Percentiles rank a stretch among this genome's conserved stretches.
phyloP scores from a whole-genome alignment of 2,113 vertebrate species.

The Istiophorus platypterus region DNA sequence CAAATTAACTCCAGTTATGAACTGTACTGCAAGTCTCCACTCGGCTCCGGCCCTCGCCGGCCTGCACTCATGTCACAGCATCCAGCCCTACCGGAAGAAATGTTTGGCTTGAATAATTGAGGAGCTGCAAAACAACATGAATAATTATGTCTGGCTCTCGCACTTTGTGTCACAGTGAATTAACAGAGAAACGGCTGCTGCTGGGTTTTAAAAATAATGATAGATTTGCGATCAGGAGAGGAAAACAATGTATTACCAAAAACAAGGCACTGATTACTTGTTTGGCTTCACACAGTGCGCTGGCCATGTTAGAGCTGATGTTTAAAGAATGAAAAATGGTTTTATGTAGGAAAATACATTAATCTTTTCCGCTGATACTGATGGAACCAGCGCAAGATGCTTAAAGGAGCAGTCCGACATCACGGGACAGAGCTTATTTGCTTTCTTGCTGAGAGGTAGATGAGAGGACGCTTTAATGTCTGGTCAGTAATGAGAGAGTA shows the following conservation, averaged over 20 bases:
- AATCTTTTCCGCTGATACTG: background rate
- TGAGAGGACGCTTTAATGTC: background rate
- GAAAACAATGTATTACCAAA: background rate
- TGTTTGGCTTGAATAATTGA: constrained; percentile 79
- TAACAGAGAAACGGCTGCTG: constrained; percentile 45
- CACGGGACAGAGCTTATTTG: background rate
- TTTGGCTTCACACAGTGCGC: constrained; percentile 8
- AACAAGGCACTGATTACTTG: background rate
- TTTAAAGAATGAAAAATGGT: background rate
- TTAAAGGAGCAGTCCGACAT: background rate
- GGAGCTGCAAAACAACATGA: constrained; percentile 79
- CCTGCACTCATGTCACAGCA: constrained; percentile 9
- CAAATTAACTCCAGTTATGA: constrained; percentile 45
- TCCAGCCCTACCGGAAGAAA: constrained; percentile 33
- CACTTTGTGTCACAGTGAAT: constrained; percentile 74
- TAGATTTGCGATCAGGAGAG: constrained; percentile 7
- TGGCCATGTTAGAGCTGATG: background rate
- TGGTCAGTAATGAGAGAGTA: background rate
- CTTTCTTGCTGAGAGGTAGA: background rate
- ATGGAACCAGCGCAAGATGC: background rate
- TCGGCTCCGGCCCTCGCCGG: background rate
- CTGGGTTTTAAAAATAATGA: constrained; percentile 17
- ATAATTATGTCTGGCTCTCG: constrained; percentile 70
- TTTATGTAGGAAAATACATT: background rate
- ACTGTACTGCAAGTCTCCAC: constrained; percentile 5